phyloP scores from a whole-genome alignment of 2,113 vertebrate species.

The Callocephalon fimbriatum region DNA sequence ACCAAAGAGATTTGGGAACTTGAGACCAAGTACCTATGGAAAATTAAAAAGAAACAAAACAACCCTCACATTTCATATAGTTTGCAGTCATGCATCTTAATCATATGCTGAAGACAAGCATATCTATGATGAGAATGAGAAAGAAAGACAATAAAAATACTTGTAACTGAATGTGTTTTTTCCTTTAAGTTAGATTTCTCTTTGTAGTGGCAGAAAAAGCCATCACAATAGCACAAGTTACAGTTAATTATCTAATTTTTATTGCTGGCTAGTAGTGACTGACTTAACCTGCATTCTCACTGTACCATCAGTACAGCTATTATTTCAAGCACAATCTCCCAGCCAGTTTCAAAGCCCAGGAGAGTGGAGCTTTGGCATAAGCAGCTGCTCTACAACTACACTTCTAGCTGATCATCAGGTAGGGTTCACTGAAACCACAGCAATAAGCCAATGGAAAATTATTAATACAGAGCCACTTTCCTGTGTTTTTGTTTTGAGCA shows the following conservation, averaged over 20 bases:
- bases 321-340: background rate
- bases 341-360: background rate
- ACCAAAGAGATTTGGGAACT: constrained; percentile 91
- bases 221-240: background rate
- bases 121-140: background rate
- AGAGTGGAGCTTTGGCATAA: background rate
- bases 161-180: background rate
- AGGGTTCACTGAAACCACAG: background rate
- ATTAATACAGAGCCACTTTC: background rate
- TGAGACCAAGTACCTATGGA: constrained; percentile 90
- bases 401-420: background rate
- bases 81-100: background rate
- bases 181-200: background rate
- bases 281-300: background rate
- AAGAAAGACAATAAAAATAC: background rate
- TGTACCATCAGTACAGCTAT: background rate
- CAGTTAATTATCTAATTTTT: background rate
- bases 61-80: background rate
- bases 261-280: background rate
- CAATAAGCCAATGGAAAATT: background rate
- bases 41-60: background rate
- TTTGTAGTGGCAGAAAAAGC: background rate
- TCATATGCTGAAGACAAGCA: background rate
- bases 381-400: background rate
- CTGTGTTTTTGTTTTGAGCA: background rate